phyloP scores from a whole-genome alignment of 1,140 invertebrate species.

The Lethocerus indicus region DNA sequence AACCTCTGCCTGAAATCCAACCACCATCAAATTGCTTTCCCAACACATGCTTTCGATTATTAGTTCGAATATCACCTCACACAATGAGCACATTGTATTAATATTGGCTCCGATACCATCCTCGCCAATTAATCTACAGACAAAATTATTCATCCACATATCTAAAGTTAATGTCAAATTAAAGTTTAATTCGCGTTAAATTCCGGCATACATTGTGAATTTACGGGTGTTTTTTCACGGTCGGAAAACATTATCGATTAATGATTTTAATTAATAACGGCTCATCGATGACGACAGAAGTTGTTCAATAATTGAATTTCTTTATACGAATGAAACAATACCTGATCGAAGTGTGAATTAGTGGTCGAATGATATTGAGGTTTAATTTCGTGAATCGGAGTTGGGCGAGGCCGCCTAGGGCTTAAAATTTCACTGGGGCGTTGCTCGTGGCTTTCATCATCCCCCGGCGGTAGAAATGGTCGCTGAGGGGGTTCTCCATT shows the following conservation, averaged over 20 bases:
- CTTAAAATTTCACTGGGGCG: slow-evolving; percentile 8
- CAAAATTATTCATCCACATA: background rate
- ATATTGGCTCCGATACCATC: background rate
- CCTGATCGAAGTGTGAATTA: slow-evolving; percentile 20
- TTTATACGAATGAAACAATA: slow-evolving; percentile 14
- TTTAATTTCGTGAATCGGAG: slow-evolving; percentile 3
- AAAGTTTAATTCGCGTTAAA: background rate
- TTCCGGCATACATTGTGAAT: background rate
- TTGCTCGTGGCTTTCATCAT: slow-evolving; percentile 41
- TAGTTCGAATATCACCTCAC: background rate
- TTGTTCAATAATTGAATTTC: background rate
- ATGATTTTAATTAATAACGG: background rate
- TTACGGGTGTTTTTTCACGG: background rate
- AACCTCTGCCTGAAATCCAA: slow-evolving; percentile 10
- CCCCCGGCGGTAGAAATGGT: slow-evolving; percentile 24
- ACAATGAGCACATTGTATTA: background rate
- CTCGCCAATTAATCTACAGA: background rate
- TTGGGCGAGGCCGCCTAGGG: slow-evolving; percentile 3
- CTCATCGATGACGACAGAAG: background rate
- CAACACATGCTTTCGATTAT: background rate
- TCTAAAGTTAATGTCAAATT: background rate
- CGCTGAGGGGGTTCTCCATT: slow-evolving; percentile 17
- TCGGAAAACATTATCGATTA: background rate
- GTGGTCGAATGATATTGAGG: slow-evolving; percentile 19
- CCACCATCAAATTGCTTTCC: background rate